Conservation (phyloP, 2,797 vertebrate genomes). For the Pseudomugil gertrudae region DNA sequence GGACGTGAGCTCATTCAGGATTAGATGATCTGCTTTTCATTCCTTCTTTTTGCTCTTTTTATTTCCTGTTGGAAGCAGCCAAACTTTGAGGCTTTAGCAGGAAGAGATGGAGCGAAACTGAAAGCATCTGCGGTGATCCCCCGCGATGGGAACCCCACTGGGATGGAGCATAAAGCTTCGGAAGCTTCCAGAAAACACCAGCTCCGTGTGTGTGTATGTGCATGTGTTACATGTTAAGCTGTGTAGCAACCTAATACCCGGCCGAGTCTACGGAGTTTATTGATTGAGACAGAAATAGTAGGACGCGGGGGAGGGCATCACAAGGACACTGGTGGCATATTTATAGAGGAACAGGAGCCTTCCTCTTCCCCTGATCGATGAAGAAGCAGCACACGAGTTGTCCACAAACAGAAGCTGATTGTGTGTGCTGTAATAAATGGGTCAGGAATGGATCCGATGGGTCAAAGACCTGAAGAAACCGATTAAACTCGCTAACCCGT, state of each 20-base stretch:
- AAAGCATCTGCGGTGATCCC: no score
- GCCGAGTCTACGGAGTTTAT: slow-evolving; percentile 37
- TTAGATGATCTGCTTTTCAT: no score
- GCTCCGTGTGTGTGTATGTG: not conserved
- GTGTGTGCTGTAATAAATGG: slow-evolving; percentile 3
- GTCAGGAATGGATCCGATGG: not conserved
- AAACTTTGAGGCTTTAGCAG: no score
- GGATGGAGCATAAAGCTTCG: no score
- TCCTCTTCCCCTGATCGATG: slow-evolving; percentile 63
- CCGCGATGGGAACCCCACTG: no score
- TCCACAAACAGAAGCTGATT: slow-evolving; percentile 28
- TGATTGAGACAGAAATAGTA: slow-evolving; percentile 56
- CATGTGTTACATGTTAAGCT: not conserved
- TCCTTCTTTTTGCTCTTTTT: no score
- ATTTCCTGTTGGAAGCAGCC: no score
- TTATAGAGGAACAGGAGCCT: slow-evolving; percentile 68
- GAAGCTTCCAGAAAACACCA: no score
- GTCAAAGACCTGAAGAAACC: no score
- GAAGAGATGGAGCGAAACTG: no score
- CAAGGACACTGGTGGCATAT: slow-evolving; percentile 62
- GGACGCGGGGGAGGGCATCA: slow-evolving; percentile 16
- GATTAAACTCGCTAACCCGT: no score
- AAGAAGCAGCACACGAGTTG: slow-evolving; percentile 27
- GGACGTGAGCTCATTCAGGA: no score
- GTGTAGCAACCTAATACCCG: slow-evolving; percentile 32